phyloP scores from a whole-genome alignment of 53 echinoderm and acorn worm species.

The Patiria pectinifera region DNA sequence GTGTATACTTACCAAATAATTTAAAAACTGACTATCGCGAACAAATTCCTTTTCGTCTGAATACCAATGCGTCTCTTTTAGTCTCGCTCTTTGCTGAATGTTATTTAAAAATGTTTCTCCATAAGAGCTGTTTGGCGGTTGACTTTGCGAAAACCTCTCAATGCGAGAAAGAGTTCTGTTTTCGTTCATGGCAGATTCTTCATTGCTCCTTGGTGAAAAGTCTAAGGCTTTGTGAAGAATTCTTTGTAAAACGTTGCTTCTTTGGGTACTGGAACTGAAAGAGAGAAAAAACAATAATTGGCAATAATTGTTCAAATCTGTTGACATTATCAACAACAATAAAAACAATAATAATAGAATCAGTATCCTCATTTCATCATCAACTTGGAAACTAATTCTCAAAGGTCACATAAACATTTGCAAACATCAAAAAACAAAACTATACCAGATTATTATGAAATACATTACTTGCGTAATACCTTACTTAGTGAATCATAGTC shows the following conservation, averaged over 20 bases:
- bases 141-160: slow-evolving; percentile 39
- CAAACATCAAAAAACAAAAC: too few relatives aligned
- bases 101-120: slow-evolving; percentile 3
- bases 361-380: too few relatives aligned
- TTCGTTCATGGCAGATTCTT: neutral
- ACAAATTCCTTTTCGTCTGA: slow-evolving; percentile 67
- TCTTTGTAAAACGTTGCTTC: slow-evolving; percentile 28
- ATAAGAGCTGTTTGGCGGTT: slow-evolving; percentile 37
- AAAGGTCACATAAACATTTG: too few relatives aligned
- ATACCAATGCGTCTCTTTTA: neutral
- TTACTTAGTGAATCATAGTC: too few relatives aligned
- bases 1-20: slow-evolving; percentile 78
- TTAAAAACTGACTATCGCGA: slow-evolving; percentile 78
- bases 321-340: too few relatives aligned
- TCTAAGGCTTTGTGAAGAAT: slow-evolving; percentile 28
- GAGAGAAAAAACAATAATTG: neutral
- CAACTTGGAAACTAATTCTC: too few relatives aligned
- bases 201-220: neutral
- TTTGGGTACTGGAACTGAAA: neutral
- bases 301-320: neutral
- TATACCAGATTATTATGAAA: too few relatives aligned
- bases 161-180: slow-evolving; percentile 22
- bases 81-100: slow-evolving; percentile 7
- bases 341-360: too few relatives aligned
- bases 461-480: too few relatives aligned